These are phyloP conservation scores for Apteryx owenii DNA, from an alignment of 2,113 vertebrate genomes.

Conservation along the genomic window DNA sequence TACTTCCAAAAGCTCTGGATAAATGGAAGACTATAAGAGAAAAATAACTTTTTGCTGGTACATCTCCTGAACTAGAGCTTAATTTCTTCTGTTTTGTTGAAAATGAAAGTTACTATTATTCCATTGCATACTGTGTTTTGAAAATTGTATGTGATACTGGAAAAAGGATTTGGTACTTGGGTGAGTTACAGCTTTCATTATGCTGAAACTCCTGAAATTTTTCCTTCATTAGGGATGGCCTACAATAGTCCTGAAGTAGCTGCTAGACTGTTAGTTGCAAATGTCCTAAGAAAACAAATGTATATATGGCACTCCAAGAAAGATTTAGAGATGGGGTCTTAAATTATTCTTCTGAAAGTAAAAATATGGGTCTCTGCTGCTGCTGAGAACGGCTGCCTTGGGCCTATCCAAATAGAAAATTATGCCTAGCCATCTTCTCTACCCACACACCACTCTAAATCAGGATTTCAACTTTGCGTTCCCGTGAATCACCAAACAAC, in stretches of 20 bases:
- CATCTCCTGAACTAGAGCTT: background rate
- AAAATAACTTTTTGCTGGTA: background rate
- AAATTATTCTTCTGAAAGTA: background rate
- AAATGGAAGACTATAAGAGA: background rate
- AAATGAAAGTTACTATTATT: background rate
- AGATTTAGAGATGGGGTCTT: background rate
- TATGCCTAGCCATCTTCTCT: background rate
- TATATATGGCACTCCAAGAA: background rate
- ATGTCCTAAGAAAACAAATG: background rate
- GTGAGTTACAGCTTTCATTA: background rate
- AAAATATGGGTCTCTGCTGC: background rate
- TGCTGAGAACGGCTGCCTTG: background rate
- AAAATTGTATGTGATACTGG: background rate
- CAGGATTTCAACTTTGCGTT: background rate
- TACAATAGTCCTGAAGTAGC: background rate
- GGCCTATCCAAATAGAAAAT: background rate
- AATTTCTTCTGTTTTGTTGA: background rate
- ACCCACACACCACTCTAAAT: background rate
- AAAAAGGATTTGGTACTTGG: background rate
- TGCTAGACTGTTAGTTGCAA: background rate
- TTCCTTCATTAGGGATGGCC: background rate
- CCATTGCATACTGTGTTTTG: background rate
- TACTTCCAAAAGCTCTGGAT: background rate
- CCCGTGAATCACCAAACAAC: background rate
- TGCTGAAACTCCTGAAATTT: background rate